phyloP scores from a whole-genome alignment of 2,113 vertebrate genomes.

The Morone saxatilis region DNA sequence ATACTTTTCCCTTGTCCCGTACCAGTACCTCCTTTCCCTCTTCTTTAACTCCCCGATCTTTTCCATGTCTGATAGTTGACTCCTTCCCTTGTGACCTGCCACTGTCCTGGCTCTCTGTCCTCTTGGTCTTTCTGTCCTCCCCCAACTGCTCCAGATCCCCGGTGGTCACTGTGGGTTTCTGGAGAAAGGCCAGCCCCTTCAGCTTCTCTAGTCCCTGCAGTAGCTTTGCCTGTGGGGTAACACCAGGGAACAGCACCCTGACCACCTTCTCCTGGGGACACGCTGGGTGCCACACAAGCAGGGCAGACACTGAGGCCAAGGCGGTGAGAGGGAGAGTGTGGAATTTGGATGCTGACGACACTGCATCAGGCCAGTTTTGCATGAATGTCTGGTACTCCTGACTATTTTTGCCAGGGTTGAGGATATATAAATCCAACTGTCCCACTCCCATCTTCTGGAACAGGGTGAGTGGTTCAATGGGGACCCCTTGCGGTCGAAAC shows the following conservation, averaged over 20 bases:
- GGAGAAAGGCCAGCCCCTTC: slow-evolving; percentile 92
- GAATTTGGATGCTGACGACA: slow-evolving; percentile 73
- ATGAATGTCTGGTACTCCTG: slow-evolving; percentile 88
- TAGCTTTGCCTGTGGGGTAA: slow-evolving; percentile 90
- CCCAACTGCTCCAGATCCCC: slow-evolving; percentile 85
- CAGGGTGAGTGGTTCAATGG: slow-evolving; percentile 88
- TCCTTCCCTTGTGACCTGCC: slow-evolving; percentile 83
- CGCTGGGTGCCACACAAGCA: slow-evolving; percentile 95
- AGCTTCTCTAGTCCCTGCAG: slow-evolving; percentile 93
- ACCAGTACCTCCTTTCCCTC: slow-evolving; percentile 74
- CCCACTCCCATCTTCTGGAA: slow-evolving; percentile 99
- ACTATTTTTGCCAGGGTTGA: slow-evolving; percentile 88
- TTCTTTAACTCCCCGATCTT: slow-evolving; percentile 69
- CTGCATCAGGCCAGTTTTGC: slow-evolving; percentile 85
- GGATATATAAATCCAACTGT: slow-evolving; percentile 92
- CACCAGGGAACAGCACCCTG: slow-evolving; percentile 84
- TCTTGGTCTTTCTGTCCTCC: slow-evolving; percentile 60
- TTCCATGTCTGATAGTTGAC: slow-evolving; percentile 57
- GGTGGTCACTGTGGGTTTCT: slow-evolving; percentile 88
- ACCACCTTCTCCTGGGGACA: slow-evolving; percentile 84
- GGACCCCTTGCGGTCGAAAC: slow-evolving; percentile 77
- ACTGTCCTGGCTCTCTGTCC: slow-evolving; percentile 90
- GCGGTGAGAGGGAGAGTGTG: slow-evolving; percentile 83
- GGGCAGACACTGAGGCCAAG: slow-evolving; percentile 87
- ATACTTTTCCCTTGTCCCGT: slow-evolving; percentile 82